These are phyloP conservation scores for Zygothrica quintamaculata DNA, from an alignment of 2,888 invertebrate genomes.

Conservation along the genomic window DNA sequence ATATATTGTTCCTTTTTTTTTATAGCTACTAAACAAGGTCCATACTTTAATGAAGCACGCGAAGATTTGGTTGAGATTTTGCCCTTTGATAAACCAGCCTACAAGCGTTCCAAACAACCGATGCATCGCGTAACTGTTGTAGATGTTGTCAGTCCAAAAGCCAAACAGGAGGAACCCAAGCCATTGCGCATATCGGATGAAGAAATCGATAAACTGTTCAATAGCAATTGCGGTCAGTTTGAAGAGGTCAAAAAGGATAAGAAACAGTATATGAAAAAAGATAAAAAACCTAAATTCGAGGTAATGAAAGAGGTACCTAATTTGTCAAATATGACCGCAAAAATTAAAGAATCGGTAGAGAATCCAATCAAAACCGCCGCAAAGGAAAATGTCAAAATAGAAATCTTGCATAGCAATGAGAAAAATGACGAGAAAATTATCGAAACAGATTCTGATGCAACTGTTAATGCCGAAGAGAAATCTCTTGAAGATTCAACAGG, in stretches of 20 bases:
- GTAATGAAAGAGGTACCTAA: conserved; percentile 13
- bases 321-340: conserved; percentile 5
- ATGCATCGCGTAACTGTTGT: conserved; percentile 77
- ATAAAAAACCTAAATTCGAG: conserved; percentile 6
- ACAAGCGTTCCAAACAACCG: conserved; percentile 80
- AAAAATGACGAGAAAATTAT: conserved; percentile 6
- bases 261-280: conserved; percentile 6
- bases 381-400: neutral
- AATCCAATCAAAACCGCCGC: conserved; percentile 11
- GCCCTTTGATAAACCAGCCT: conserved; percentile 79
- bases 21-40: conserved; percentile 67
- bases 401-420: neutral
- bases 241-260: conserved; percentile 72
- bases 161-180: conserved; percentile 66
- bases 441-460: neutral
- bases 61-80: conserved; percentile 74
- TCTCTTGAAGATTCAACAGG: neutral
- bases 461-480: neutral
- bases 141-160: conserved; percentile 79
- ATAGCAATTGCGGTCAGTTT: conserved; percentile 81
- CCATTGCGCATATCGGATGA: conserved; percentile 82
- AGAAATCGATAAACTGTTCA: conserved; percentile 84
- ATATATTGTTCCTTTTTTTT: neutral
- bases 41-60: conserved; percentile 69
- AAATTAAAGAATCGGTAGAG: conserved; percentile 3